These are phyloP conservation scores for Acanthaster planci DNA, from an alignment of 35 echinoderm and acorn worm species.

Conservation along the genomic window DNA sequence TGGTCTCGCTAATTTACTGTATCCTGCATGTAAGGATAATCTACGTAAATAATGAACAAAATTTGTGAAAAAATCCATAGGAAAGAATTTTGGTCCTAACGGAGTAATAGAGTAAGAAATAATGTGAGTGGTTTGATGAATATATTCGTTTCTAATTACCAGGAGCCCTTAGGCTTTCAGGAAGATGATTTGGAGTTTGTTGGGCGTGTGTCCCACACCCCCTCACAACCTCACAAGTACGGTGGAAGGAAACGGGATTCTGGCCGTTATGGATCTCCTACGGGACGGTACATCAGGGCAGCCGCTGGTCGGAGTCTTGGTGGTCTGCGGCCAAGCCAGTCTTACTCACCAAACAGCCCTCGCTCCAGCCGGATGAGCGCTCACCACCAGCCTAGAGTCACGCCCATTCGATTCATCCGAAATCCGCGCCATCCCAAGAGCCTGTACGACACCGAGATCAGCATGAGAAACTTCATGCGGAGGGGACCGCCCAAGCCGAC, in stretches of 20 bases:
- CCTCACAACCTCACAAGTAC: no score
- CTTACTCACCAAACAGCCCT: background rate
- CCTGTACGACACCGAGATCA: conserved; percentile 2
- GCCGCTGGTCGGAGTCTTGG: background rate
- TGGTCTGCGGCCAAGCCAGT: background rate
- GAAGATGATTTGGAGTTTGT: background rate
- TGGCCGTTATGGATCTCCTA: background rate
- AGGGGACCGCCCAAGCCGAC: background rate
- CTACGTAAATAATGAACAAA: no score
- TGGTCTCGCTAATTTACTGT: no score
- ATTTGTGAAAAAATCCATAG: no score
- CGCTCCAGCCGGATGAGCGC: background rate
- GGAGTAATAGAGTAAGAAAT: no score
- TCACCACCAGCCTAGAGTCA: background rate
- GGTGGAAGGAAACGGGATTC: background rate
- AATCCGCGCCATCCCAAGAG: conserved; percentile 15
- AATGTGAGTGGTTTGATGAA: no score
- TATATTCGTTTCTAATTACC: background rate
- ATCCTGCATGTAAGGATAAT: no score
- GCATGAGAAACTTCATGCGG: background rate
- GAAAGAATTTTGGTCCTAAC: no score
- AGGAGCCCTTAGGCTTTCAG: conserved; percentile 2
- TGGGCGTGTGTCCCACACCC: background rate
- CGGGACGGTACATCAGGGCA: background rate
- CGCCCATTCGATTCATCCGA: background rate